Evolutionary conservation across 2,113 vertebrate genomes (phyloP).

Genomic region (Oxyruncus cristatus): DNA sequence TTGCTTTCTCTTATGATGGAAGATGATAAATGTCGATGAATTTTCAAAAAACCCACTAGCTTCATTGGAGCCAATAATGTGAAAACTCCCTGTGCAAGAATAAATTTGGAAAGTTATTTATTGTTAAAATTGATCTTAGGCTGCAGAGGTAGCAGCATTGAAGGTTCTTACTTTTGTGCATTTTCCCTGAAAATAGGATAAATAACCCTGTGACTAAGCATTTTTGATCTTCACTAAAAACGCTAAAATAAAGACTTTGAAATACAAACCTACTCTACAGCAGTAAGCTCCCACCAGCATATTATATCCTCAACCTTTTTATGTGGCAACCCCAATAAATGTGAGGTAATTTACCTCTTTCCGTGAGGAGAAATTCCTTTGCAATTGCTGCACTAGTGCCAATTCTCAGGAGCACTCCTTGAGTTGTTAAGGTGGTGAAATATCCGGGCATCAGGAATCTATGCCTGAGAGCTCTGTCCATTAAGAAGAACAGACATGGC

Average conservation of each 20-base stretch:
- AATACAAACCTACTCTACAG: not conserved
- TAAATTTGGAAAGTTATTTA: not conserved
- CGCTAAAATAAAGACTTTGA: not conserved
- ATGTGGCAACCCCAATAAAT: not conserved
- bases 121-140: not conserved
- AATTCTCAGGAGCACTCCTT: not conserved
- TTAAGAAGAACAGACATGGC: not conserved
- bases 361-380: not conserved
- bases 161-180: not conserved
- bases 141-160: not conserved
- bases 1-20: not conserved
- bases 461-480: not conserved
- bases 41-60: not conserved
- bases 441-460: not conserved
- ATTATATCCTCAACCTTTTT: not conserved
- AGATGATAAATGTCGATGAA: not conserved
- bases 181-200: not conserved
- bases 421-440: not conserved
- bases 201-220: not conserved
- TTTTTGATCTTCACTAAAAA: not conserved
- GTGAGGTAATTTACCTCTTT: not conserved
- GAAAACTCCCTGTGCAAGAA: not conserved
- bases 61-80: not conserved
- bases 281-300: not conserved
- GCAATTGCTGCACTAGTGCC: not conserved